Evolutionary conservation across 2,797 vertebrate species (phyloP), one percentile per base, ranked within the genome.

Genomic region (Corythornis leucogaster): DNA sequence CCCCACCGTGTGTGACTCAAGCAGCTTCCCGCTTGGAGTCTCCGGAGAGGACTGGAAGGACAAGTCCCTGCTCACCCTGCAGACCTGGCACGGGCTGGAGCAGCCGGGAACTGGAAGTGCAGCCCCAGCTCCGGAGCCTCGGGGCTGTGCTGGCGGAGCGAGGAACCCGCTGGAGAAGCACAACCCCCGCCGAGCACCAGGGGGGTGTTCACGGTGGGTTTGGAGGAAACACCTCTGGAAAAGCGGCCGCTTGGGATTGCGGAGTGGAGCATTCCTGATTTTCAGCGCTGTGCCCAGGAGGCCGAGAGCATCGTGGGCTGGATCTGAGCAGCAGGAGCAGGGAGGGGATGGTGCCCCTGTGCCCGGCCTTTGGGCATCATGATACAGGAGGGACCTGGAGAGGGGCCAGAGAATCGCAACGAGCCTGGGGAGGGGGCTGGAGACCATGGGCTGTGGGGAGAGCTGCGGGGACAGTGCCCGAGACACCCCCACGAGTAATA

Each of bases 21-120:
- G 73, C 59, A 93, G 79, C 43, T 85, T 87, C 70, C 73, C 42
- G 51, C 66, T 80, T 54, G 0, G 0, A 1, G 3, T 92, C 87
- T 9, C 68, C 14, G 33, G 8, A 61, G 70, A 92, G 31, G 78
- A 82, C 83, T 93, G 90, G 94, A 74, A 92, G 78, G 88, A 92
- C 93, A 38, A 61, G 95, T 93, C 42, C 51, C 50, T 0, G 6
- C 68, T 84, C 0, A 0, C 51, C 51, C 25, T 82, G 48, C 69
- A 80, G 45, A 12, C 76, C 75, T 68, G 61, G 86, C 81, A 58
- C 1, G 30, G 69, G 61, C 85, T 73, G 15, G 58, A 63, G 57
- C 68, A 82, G 45, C 33, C 2, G 2, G 40, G 86, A 90, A 70
- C 88, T 82, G 84, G 71, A 84, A 82, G 61, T 74, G 80, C 92